Evolutionary conservation across 2,113 vertebrate species (phyloP).

Genomic region (Dasyprocta punctata): DNA sequence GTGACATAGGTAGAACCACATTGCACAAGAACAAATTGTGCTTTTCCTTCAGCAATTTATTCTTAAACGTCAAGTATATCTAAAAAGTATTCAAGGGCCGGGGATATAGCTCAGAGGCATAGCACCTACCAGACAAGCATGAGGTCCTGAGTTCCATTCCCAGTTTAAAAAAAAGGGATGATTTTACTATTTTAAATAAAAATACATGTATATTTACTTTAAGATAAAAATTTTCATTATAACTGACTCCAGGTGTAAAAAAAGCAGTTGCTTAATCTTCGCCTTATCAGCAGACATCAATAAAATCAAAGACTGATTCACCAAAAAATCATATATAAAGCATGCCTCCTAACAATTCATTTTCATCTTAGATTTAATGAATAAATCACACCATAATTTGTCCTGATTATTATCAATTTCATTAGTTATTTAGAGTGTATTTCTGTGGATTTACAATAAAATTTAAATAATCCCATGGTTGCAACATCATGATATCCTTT

Average conservation of each 20-base stretch:
- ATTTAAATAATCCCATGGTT: not conserved
- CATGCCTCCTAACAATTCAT: not conserved
- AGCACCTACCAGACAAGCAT: no score
- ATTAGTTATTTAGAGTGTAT: not conserved
- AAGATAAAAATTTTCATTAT: not conserved
- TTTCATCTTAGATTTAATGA: not conserved
- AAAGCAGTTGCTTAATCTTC: not conserved
- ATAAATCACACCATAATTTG: not conserved
- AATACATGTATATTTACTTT: not conserved
- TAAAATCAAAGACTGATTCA: not conserved
- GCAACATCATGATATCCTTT: not conserved
- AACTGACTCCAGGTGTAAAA: not conserved
- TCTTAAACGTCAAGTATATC: not conserved
- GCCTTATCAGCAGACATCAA: not conserved
- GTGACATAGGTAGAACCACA: not conserved
- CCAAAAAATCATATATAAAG: not conserved
- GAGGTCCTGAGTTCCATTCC: no score
- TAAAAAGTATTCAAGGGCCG: not conserved
- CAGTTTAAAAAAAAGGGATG: not conserved
- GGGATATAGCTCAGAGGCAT: no score
- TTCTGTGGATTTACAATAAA: not conserved
- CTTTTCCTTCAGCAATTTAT: not conserved
- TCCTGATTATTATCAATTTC: not conserved
- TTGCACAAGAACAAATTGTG: accelerated
- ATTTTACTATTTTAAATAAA: not conserved